phyloP scores from a whole-genome alignment of 1,140 invertebrate species.

The Lucilia cuprina region DNA sequence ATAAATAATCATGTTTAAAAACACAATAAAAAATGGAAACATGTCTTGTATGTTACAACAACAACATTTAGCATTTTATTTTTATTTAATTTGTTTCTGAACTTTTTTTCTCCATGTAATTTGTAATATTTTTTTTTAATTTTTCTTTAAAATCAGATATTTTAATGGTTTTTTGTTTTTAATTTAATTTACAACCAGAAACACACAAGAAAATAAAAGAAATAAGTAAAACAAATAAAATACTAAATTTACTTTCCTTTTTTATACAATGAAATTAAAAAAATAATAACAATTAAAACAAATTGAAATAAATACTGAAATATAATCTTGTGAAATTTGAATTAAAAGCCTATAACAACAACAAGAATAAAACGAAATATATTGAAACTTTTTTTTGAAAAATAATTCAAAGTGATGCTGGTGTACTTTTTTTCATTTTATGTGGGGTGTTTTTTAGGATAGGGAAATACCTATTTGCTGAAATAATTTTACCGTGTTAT shows the following conservation, averaged over 20 bases:
- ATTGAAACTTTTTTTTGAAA: conserved; percentile 14
- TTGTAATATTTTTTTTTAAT: background rate
- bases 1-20: conserved; percentile 3
- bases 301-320: background rate
- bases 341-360: conserved; percentile 37
- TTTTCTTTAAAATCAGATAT: background rate
- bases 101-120: background rate
- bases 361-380: conserved; percentile 18
- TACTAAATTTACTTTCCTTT: conserved; percentile 40
- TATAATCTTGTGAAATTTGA: conserved; percentile 56
- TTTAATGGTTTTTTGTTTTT: conserved; percentile 20
- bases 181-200: background rate
- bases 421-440: too few relatives aligned
- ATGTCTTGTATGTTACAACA: conserved; percentile 36
- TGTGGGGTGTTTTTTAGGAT: too few relatives aligned
- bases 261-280: conserved; percentile 58
- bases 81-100: conserved; percentile 21
- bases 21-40: conserved; percentile 36
- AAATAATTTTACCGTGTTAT: too few relatives aligned
- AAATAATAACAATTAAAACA: background rate
- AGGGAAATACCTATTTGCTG: too few relatives aligned
- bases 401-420: background rate
- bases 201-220: background rate
- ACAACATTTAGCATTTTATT: conserved; percentile 51
- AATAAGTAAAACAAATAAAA: conserved; percentile 17